Evolutionary conservation across 2,888 invertebrate species (phyloP).

Genomic region (Orchesellides sinensis): DNA sequence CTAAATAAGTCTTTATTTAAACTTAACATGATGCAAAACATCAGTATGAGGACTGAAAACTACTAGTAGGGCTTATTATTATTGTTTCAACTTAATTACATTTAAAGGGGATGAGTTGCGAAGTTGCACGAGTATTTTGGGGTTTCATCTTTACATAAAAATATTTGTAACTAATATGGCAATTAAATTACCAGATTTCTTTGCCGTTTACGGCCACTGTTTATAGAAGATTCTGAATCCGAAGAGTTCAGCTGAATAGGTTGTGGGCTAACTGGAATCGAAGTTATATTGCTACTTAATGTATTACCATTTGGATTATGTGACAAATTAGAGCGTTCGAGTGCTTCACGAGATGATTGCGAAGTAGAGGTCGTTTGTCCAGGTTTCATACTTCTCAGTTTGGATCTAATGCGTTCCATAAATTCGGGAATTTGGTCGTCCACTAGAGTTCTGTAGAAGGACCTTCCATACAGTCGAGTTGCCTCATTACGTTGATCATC

Average conservation of each 20-base stretch:
- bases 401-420: constrained; percentile 25
- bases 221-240: constrained; percentile 50
- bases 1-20: neutral
- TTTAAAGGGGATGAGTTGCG: too few species aligned
- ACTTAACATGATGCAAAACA: neutral
- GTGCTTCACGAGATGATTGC: neutral
- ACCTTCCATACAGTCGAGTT: constrained; percentile 80
- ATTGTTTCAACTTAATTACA: too few species aligned
- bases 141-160: too few species aligned
- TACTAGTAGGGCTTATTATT: too few species aligned
- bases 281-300: neutral
- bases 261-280: constrained; percentile 35
- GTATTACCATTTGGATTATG: neutral
- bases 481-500: constrained; percentile 83
- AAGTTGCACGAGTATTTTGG: too few species aligned
- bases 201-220: neutral
- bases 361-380: neutral
- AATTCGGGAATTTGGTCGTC: constrained; percentile 67
- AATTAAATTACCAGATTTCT: constrained; percentile 49
- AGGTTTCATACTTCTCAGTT: neutral
- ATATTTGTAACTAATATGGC: too few species aligned
- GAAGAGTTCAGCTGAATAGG: constrained; percentile 38
- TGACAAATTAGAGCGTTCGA: constrained; percentile 26
- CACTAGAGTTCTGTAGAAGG: constrained; percentile 66
- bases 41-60: too few species aligned